A percentile compares a stretch with the other conserved stretches of the same genome.
Conservation (phyloP, 2,888 invertebrate species). For the Cremastinae sp. region DNA sequence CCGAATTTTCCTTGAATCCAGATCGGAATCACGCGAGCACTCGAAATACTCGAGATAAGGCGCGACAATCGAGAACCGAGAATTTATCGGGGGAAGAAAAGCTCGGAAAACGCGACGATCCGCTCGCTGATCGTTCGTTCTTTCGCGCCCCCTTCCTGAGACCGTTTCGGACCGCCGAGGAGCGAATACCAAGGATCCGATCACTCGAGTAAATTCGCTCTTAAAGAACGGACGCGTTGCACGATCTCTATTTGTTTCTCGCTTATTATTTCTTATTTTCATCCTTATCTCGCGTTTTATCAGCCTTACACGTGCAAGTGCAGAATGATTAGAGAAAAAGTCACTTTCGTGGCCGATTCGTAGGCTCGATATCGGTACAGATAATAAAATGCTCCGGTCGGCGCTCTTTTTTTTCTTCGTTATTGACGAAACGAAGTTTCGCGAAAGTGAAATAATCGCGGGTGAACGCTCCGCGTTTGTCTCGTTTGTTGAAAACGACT, state of each 20-base stretch:
- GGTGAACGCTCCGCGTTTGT: conserved; percentile 9
- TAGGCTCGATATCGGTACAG: too few species aligned
- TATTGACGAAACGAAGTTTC: conserved; percentile 19
- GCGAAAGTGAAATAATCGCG: conserved; percentile 38
- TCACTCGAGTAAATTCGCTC: conserved; percentile 55
- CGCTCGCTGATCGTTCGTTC: conserved; percentile 14
- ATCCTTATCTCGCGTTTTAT: background rate
- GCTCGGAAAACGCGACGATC: background rate
- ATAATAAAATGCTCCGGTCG: background rate
- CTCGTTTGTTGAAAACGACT: too few species aligned
- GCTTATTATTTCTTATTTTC: background rate
- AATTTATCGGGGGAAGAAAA: background rate
- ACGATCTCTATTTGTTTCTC: conserved; percentile 26
- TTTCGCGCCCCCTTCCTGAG: conserved; percentile 1
- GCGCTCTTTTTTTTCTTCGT: conserved; percentile 1
- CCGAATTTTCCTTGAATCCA: conserved; percentile 28
- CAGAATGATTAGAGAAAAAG: too few species aligned
- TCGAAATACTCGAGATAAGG: conserved; percentile 31
- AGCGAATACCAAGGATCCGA: conserved; percentile 31
- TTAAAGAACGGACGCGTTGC: conserved; percentile 45
- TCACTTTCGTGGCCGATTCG: too few species aligned
- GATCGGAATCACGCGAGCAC: conserved; percentile 38
- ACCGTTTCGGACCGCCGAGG: conserved; percentile 18
- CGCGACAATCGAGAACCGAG: too few species aligned
- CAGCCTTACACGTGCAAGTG: background rate